Percentiles rank a stretch among this genome's conserved stretches.
Conservation (phyloP, 2,797 vertebrate genomes). For the Typhlichthys subterraneus region DNA sequence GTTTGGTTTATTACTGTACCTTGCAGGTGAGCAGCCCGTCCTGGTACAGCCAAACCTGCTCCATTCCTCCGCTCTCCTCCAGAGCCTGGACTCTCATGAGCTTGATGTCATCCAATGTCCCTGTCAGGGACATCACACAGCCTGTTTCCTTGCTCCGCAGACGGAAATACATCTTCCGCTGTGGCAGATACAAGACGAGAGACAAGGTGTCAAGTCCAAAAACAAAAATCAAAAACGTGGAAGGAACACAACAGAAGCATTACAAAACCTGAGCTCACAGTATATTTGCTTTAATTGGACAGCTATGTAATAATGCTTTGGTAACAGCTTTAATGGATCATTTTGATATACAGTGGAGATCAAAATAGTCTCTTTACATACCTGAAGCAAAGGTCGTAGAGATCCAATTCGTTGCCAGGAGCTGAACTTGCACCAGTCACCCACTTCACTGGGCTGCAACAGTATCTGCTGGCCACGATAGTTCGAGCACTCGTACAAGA, state of each 20-base stretch:
- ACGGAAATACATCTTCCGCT: constrained; percentile 87
- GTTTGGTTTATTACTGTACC: constrained; percentile 64
- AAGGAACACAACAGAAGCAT: background rate
- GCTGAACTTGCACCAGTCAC: constrained; percentile 79
- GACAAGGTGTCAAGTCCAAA: background rate
- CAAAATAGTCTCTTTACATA: constrained; percentile 46
- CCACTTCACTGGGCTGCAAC: constrained; percentile 80
- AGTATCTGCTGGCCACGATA: constrained; percentile 89
- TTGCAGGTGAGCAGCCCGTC: constrained; percentile 87
- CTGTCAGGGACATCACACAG: constrained; percentile 85
- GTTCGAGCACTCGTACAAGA: constrained; percentile 87
- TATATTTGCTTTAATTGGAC: no score
- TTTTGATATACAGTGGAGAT: no score
- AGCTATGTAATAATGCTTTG: no score
- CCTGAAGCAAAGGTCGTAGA: constrained; percentile 89
- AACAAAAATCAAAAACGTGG: background rate
- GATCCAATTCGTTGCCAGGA: constrained; percentile 86
- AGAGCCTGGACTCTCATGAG: constrained; percentile 88
- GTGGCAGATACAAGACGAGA: constrained; percentile 18
- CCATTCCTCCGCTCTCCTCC: constrained; percentile 84
- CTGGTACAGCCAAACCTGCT: constrained; percentile 92
- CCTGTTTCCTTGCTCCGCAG: constrained; percentile 86
- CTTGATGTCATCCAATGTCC: constrained; percentile 87
- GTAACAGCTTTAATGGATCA: no score
- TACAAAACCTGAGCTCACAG: no score